These are phyloP conservation scores for Chitala chitala DNA, from an alignment of 2,113 vertebrate species.

Conservation along the genomic window DNA sequence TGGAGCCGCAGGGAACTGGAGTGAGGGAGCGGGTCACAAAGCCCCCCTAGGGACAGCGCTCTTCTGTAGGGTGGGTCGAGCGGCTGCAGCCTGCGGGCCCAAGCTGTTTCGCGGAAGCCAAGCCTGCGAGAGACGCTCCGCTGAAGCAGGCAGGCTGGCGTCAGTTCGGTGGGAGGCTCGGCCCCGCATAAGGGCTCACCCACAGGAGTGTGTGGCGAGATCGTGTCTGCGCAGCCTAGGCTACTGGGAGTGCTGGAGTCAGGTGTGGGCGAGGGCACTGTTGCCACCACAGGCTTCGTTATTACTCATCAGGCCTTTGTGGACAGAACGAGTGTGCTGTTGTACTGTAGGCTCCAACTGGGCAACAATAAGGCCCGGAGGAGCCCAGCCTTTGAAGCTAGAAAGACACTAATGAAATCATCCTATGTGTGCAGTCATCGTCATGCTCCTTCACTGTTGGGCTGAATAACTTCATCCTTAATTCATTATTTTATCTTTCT, in stretches of 20 bases:
- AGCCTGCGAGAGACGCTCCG: constrained; percentile 48
- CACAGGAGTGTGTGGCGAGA: constrained; percentile 54
- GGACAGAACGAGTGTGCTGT: constrained; percentile 63
- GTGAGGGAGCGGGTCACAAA: constrained; percentile 60
- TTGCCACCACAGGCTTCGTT: constrained; percentile 65
- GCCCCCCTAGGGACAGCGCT: constrained; percentile 54
- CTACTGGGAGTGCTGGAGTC: constrained; percentile 49
- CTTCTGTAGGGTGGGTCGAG: constrained; percentile 46
- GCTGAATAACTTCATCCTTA: not conserved
- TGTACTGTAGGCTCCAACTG: constrained; percentile 52
- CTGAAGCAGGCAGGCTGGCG: constrained; percentile 23
- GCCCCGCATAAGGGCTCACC: not conserved
- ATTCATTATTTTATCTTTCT: not conserved
- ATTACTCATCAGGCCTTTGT: constrained; percentile 69
- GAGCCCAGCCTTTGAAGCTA: constrained; percentile 45
- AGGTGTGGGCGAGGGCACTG: constrained; percentile 53
- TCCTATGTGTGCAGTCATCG: too few species aligned
- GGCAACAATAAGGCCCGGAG: constrained; percentile 66
- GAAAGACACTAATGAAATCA: too few species aligned
- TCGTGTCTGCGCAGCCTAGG: constrained; percentile 53
- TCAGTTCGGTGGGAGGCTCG: constrained; percentile 43
- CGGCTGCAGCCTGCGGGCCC: constrained; percentile 57
- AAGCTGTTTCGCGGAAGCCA: constrained; percentile 56
- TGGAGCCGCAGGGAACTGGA: constrained; percentile 51
- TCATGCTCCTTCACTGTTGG: constrained; percentile 17